phyloP scores from a whole-genome alignment of 2,113 vertebrate species.

The Callorhinus ursinus region DNA sequence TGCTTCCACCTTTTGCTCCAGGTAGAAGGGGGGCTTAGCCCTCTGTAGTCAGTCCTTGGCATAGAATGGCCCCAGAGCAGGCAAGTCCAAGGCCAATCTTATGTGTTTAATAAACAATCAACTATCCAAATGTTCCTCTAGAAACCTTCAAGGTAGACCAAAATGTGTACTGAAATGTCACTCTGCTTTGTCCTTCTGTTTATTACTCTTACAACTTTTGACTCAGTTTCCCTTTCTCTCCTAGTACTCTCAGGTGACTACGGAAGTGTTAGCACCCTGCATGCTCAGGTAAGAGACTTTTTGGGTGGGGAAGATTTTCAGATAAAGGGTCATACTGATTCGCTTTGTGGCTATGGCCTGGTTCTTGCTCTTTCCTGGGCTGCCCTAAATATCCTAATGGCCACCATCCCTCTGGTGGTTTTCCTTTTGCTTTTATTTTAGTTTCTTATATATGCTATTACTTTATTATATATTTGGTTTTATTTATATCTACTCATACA shows the following conservation, averaged over 20 bases:
- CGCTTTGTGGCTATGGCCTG: neutral
- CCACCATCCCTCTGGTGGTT: neutral
- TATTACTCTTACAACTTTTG: neutral
- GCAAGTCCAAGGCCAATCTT: neutral
- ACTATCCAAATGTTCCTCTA: neutral
- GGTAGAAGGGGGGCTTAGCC: too few species aligned
- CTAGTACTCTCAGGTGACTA: neutral
- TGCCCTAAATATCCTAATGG: too few species aligned
- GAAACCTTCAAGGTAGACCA: neutral
- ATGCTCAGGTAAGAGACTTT: conserved; percentile 34
- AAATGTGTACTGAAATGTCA: neutral
- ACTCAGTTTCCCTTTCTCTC: conserved; percentile 67
- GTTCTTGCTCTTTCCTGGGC: neutral
- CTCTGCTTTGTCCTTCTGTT: neutral
- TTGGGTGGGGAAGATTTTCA: neutral
- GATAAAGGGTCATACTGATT: neutral
- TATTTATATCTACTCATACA: neutral
- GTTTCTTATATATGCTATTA: neutral
- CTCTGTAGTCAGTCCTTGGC: neutral
- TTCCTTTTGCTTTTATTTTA: neutral
- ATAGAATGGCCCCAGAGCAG: neutral
- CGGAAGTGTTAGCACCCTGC: neutral
- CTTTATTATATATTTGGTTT: neutral
- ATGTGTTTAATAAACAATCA: neutral
- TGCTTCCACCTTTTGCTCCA: neutral